These are phyloP conservation scores for Amphiprion clarkii DNA, from an alignment of 2,797 vertebrate genomes.

Conservation along the genomic window DNA sequence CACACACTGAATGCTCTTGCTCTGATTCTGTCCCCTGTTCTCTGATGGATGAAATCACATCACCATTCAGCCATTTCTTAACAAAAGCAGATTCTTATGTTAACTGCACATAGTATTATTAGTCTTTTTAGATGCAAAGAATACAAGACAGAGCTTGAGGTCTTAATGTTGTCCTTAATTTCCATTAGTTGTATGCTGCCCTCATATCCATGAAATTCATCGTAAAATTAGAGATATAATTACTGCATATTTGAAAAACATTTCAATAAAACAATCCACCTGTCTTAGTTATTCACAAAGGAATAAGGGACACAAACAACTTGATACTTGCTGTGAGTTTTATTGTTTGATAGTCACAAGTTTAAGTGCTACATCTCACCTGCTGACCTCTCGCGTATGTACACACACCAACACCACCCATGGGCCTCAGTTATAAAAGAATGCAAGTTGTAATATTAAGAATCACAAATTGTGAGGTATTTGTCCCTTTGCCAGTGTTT, in stretches of 20 bases:
- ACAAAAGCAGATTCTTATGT: slow-evolving; percentile 7
- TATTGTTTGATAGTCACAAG: slow-evolving; percentile 18
- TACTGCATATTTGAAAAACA: too few species aligned
- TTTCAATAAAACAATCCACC: too few species aligned
- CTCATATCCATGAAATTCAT: too few species aligned
- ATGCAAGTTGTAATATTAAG: too few species aligned
- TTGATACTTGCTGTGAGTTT: not conserved
- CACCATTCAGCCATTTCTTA: slow-evolving; percentile 35
- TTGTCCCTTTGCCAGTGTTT: not conserved
- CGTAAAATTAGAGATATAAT: too few species aligned
- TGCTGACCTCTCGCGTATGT: not conserved
- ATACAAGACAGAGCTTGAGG: too few species aligned
- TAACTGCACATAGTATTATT: too few species aligned
- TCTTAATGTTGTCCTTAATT: too few species aligned
- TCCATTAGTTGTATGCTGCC: too few species aligned
- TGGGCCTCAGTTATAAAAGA: not conserved
- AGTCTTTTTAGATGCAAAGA: too few species aligned
- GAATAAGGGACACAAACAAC: not conserved
- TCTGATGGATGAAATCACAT: slow-evolving; percentile 61
- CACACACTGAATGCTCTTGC: slow-evolving; percentile 40
- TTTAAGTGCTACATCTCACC: slow-evolving; percentile 32
- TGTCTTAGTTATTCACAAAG: not conserved
- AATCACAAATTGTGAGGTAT: too few species aligned
- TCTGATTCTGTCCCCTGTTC: slow-evolving; percentile 42
- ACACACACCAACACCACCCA: not conserved